A percentile compares a stretch with the other conserved stretches of the same genome.
Evolutionary conservation across 1,140 invertebrate species (phyloP).

Genomic region (Eupristina koningsbergeri): DNA sequence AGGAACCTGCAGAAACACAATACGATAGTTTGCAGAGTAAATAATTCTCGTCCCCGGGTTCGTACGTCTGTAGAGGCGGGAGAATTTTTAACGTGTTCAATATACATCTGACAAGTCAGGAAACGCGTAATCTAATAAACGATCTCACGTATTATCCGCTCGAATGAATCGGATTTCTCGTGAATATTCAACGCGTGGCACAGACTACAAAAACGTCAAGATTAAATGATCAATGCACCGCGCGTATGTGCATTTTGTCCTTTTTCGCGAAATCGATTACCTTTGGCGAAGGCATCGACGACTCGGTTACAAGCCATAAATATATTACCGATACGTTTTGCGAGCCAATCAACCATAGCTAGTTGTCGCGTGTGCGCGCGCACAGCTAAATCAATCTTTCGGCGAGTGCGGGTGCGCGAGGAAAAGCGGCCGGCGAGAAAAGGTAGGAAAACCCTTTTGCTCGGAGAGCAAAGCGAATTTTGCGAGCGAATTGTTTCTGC

Average conservation of each 20-base stretch:
- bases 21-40: neutral
- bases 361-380: neutral
- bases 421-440: neutral
- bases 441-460: neutral
- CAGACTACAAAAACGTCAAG: conserved; percentile 2
- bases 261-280: conserved; percentile 11
- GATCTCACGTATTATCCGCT: conserved; percentile 25
- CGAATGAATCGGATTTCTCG: conserved; percentile 16
- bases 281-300: conserved; percentile 7
- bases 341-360: neutral
- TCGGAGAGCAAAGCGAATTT: neutral
- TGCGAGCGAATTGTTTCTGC: conserved; percentile 4
- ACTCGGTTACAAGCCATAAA: neutral
- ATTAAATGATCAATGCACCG: conserved; percentile 31
- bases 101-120: conserved; percentile 15
- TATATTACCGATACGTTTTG: neutral
- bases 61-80: neutral
- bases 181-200: conserved; percentile 30
- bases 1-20: conserved; percentile 6
- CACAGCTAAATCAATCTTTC: neutral
- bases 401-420: too few relatives aligned
- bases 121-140: conserved; percentile 30
- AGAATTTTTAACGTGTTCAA: conserved; percentile 12
- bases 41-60: neutral
- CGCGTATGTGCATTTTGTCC: conserved; percentile 14